Base-by-base conservation (phyloP, 2,888 invertebrate genomes). In the Eurytoma californica region DNA sequence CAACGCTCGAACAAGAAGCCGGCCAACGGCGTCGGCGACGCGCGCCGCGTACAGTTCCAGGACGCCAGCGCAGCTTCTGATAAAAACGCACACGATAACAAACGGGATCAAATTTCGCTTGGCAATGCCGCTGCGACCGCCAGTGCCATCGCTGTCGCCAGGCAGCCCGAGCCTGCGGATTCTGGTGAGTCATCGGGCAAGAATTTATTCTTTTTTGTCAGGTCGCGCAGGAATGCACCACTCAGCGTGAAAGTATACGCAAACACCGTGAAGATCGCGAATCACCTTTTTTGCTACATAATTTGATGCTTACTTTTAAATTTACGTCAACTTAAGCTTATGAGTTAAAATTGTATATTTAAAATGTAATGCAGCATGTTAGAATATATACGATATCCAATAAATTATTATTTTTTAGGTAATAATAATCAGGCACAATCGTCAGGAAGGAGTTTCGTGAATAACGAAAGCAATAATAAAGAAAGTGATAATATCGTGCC, bases 1-100 rank as follows among this genome's bases (percentile, higher is more conserved):
- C 86, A 89, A 67, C 72, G 83, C 61, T 14, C n/a, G 49, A 13
- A 30, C 77, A 83, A 83, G 60, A 82, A 79, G 70, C 77, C 74
- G 67, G 80, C 77, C 24, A 80, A 53, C 16, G 80, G n/a, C 5
- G 18, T 53, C n/a, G 30, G 4, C 24, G 79, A 76, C 47, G 81
- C 77, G 47, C 86, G 80, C 63, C 84, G 78, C 78, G 90, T 88
- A 55, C 87, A 87, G 73, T 87, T 88, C 74, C 88, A 87, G 80
- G 88, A 88, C 7, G 20, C 13, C 7, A 20, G 39, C n/a, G n/a
- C 14, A 9, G 60, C 3, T 39, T 55, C 16, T 28, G 70, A 61
- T 2, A 20, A 61, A n/a, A 49, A 60, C 1, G 16, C 49, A 55
- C 20, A 61, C 13, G 72, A 72, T 14, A 66, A 55, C 28, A 74